Evolutionary conservation across 2,888 invertebrate species (phyloP).

Genomic region (Stomorhina lunata): DNA sequence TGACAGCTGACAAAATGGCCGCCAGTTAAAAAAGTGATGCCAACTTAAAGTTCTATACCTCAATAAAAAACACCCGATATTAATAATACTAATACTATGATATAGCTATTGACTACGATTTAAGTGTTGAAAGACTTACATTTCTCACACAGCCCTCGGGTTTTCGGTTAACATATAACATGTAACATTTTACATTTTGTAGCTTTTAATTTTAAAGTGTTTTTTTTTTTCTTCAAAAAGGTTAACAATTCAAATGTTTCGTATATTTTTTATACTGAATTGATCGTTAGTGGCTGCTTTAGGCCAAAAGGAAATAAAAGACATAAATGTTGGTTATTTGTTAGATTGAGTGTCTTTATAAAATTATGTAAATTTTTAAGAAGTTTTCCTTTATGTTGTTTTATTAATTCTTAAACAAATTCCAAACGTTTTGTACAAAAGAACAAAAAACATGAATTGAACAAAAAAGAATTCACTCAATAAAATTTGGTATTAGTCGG

Average conservation of each 20-base stretch:
- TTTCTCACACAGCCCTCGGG: background rate
- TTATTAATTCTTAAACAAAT: background rate
- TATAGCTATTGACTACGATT: too few relatives aligned
- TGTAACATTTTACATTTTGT: background rate
- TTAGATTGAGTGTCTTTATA: constrained; percentile 29
- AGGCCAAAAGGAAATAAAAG: constrained; percentile 49
- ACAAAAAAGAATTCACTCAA: constrained; percentile 9
- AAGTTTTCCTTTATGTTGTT: constrained; percentile 13
- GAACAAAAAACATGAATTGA: background rate
- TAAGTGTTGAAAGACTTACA: too few relatives aligned
- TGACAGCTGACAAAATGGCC: too few relatives aligned
- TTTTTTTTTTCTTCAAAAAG: background rate
- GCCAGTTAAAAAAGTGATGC: too few relatives aligned
- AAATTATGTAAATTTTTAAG: constrained; percentile 55
- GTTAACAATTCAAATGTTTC: background rate
- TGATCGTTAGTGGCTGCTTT: background rate
- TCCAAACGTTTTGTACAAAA: constrained; percentile 3
- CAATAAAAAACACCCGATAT: too few relatives aligned
- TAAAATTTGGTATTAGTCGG: constrained; percentile 56
- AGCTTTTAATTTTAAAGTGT: background rate
- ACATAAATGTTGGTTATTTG: constrained; percentile 19
- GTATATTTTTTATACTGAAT: background rate
- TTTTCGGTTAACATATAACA: background rate
- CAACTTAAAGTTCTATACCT: too few relatives aligned
- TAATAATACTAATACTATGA: too few relatives aligned